Percentiles rank a stretch among this genome's conserved stretches.
These are phyloP conservation scores for Camponotus pennsylvanicus DNA, from an alignment of 1,140 invertebrate genomes.

Conservation along the genomic window DNA sequence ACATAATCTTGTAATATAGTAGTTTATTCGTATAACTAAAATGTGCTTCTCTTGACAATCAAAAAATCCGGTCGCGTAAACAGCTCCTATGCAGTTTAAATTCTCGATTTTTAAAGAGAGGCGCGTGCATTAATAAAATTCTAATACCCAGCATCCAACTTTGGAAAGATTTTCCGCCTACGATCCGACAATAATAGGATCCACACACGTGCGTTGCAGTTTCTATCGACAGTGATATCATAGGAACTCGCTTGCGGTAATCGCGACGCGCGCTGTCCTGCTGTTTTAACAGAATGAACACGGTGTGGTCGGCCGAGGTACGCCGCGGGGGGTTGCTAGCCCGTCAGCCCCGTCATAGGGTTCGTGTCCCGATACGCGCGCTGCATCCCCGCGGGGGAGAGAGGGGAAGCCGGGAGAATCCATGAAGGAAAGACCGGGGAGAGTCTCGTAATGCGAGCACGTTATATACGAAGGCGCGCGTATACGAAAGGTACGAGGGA, in stretches of 20 bases:
- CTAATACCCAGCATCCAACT: background rate
- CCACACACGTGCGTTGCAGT: background rate
- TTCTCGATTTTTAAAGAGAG: background rate
- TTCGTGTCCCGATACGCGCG: conserved; percentile 12
- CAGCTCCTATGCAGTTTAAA: background rate
- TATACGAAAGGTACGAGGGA: conserved; percentile 44
- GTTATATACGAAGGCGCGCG: conserved; percentile 32
- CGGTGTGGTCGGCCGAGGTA: conserved; percentile 27
- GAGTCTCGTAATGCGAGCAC: conserved; percentile 43
- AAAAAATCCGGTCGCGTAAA: no score
- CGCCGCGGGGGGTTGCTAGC: conserved; percentile 37
- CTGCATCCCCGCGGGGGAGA: conserved; percentile 18
- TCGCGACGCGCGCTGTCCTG: conserved; percentile 48
- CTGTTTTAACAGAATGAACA: conserved; percentile 62
- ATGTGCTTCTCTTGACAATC: background rate
- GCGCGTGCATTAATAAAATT: background rate
- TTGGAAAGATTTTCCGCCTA: background rate
- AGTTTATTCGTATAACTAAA: no score
- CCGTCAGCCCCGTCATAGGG: conserved; percentile 38
- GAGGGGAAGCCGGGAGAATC: conserved; percentile 27
- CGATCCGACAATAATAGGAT: background rate
- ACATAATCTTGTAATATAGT: no score
- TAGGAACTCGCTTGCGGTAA: conserved; percentile 47
- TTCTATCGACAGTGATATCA: background rate
- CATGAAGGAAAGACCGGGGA: conserved; percentile 13